phyloP scores from a whole-genome alignment of 64 coral and sea anemone species.

The Astreopora myriophthalma region DNA sequence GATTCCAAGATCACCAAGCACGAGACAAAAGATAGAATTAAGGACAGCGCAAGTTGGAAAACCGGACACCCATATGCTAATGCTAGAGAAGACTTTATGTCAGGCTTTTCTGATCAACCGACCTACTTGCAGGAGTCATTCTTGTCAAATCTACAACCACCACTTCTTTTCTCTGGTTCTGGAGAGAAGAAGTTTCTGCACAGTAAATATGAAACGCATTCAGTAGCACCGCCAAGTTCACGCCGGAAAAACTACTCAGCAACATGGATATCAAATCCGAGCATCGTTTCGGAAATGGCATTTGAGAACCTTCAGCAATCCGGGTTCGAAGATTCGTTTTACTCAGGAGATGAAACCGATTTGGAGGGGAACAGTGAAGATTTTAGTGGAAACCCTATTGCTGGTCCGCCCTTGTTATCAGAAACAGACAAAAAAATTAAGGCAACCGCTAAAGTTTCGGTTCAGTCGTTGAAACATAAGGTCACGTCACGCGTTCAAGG shows the following conservation, averaged over 20 bases:
- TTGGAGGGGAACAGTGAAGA: background rate
- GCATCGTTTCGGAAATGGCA: background rate
- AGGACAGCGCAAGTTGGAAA: background rate
- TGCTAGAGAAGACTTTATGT: background rate
- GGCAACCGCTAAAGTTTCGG: background rate
- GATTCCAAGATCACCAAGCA: background rate
- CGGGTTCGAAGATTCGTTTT: background rate
- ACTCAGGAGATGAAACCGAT: background rate
- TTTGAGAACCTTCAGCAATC: background rate
- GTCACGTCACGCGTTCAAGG: background rate
- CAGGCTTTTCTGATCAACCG: background rate
- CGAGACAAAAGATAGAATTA: background rate
- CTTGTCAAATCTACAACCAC: background rate
- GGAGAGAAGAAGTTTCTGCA: background rate
- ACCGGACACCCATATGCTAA: background rate
- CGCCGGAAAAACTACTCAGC: background rate
- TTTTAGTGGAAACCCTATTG: background rate
- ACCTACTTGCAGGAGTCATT: background rate
- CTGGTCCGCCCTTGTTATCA: background rate
- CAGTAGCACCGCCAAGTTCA: background rate
- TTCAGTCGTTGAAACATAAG: background rate
- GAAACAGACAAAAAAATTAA: background rate
- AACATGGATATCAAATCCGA: background rate
- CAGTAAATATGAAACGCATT: background rate
- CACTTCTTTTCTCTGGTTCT: background rate